Evolutionary conservation across 2,888 invertebrate species (phyloP).

Genomic region (Thelaira solivaga): DNA sequence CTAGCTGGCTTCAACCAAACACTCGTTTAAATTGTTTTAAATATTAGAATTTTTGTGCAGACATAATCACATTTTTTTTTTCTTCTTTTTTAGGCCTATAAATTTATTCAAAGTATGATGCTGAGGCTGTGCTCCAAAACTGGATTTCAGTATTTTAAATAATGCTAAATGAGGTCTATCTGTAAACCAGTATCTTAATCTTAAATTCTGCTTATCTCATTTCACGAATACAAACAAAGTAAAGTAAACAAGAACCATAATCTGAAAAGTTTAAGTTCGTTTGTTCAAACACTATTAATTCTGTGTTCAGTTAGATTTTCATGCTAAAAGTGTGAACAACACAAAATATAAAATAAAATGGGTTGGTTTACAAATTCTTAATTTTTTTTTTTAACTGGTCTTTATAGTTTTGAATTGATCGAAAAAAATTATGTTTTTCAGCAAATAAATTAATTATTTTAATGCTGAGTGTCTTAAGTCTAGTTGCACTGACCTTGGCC

Average conservation of each 20-base stretch:
- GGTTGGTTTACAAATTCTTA: conserved; percentile 30
- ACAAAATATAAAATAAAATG: conserved; percentile 37
- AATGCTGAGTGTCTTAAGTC: conserved; percentile 63
- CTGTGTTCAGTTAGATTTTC: conserved; percentile 43
- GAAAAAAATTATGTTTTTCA: conserved; percentile 22
- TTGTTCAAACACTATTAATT: not conserved
- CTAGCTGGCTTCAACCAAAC: no score
- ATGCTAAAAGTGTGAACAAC: conserved; percentile 47
- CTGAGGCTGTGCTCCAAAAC: no score
- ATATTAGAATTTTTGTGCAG: no score
- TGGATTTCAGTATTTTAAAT: no score
- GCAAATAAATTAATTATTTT: conserved; percentile 55
- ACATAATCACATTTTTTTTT: no score
- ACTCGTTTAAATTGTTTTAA: no score
- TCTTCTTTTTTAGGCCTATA: no score
- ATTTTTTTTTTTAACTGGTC: not conserved
- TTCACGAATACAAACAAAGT: not conserved
- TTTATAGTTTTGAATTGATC: not conserved
- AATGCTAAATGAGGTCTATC: no score
- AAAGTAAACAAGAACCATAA: not conserved
- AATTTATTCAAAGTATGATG: no score
- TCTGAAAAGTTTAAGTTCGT: not conserved
- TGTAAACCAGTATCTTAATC: no score
- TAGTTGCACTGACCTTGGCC: conserved; percentile 63
- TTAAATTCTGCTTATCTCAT: no score